Evolutionary conservation across 1,140 invertebrate genomes (phyloP).

Genomic region (Spodoptera frugiperda): DNA sequence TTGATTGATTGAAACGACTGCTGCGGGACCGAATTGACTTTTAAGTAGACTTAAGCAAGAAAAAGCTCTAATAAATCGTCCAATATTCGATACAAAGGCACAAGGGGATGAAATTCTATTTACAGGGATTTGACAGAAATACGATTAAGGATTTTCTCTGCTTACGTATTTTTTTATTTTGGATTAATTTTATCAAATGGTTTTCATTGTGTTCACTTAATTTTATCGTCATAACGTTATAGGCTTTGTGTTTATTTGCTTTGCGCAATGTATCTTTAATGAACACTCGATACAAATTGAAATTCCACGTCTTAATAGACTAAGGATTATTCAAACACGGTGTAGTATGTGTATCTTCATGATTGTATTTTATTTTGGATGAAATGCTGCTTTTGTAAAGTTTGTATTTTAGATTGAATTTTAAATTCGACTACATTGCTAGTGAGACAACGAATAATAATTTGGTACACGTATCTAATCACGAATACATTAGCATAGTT

Average conservation of each 20-base stretch:
- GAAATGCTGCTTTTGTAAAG: no score
- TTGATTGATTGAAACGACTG: conserved; percentile 79
- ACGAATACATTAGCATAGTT: not conserved
- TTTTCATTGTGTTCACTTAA: conserved; percentile 27
- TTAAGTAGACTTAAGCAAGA: conserved; percentile 76
- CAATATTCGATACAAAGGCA: conserved; percentile 75
- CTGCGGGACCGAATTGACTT: conserved; percentile 71
- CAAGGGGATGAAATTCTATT: conserved; percentile 73
- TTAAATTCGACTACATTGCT: not conserved
- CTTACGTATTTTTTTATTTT: conserved; percentile 53
- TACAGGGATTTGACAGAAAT: conserved; percentile 68
- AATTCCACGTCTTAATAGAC: conserved; percentile 33
- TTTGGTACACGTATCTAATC: no score
- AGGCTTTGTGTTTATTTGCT: conserved; percentile 24
- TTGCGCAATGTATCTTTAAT: conserved; percentile 31
- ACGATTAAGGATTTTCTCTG: conserved; percentile 61
- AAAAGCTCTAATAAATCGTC: conserved; percentile 77
- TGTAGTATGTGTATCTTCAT: not conserved
- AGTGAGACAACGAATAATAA: no score
- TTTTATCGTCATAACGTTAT: conserved; percentile 35
- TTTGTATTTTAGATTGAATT: no score
- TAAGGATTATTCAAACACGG: not conserved
- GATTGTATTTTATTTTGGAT: conserved; percentile 8
- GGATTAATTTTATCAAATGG: conserved; percentile 49
- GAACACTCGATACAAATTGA: conserved; percentile 27